phyloP scores from a whole-genome alignment of 2,113 vertebrate genomes.

The Fregata magnificens region DNA sequence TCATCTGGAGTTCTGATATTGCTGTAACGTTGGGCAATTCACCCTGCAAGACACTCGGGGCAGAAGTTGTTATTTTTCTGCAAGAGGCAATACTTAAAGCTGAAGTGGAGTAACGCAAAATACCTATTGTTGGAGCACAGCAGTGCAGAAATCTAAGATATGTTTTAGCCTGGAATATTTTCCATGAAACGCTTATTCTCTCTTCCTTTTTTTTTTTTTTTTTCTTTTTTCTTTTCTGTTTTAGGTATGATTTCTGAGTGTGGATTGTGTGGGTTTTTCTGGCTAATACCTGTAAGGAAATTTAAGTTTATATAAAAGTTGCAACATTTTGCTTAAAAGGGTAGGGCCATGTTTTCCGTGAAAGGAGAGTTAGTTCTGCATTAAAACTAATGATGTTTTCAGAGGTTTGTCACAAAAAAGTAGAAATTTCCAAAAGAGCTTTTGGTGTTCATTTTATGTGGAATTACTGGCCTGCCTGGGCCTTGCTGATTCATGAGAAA shows the following conservation, averaged over 20 bases:
- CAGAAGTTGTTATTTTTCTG: background rate
- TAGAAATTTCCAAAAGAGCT: background rate
- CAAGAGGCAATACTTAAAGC: background rate
- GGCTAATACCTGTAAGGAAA: background rate
- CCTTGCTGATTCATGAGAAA: background rate
- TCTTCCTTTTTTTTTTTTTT: background rate
- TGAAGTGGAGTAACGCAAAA: background rate
- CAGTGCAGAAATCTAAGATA: background rate
- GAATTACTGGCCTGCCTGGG: background rate
- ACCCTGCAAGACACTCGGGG: background rate
- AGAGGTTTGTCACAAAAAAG: background rate
- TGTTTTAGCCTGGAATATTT: background rate
- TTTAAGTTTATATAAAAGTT: background rate
- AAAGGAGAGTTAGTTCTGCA: background rate
- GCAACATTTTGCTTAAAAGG: background rate
- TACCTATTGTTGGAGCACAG: background rate
- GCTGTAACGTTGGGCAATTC: conserved; percentile 24
- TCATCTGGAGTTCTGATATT: conserved; percentile 62
- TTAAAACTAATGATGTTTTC: background rate
- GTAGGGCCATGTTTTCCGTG: background rate
- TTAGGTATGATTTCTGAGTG: background rate
- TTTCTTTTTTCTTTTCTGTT: background rate
- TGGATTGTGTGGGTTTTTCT: background rate
- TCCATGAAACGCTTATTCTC: background rate
- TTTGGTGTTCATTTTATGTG: background rate